These are phyloP conservation scores for Platycheirus rosarum DNA, from an alignment of 2,888 invertebrate genomes.

Conservation along the genomic window DNA sequence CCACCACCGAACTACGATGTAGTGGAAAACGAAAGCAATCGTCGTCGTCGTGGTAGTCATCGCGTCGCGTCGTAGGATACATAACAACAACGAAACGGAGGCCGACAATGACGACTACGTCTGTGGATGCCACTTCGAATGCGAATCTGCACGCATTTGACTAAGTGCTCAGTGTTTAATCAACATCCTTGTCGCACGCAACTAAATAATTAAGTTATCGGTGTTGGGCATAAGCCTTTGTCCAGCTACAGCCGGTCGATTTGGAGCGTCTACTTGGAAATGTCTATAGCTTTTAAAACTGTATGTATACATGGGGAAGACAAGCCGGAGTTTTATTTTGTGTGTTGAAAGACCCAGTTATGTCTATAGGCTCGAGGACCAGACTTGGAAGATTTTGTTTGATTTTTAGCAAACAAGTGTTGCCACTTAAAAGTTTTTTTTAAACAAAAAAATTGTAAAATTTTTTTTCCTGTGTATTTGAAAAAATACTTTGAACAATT, in stretches of 20 bases:
- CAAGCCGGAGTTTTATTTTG: slow-evolving; percentile 28
- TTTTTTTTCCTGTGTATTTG: no score
- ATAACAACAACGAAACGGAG: slow-evolving; percentile 6
- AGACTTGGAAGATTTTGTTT: slow-evolving; percentile 34
- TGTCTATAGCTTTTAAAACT: slow-evolving; percentile 30
- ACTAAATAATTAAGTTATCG: slow-evolving; percentile 77
- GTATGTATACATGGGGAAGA: slow-evolving; percentile 29
- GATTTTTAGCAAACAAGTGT: slow-evolving; percentile 19
- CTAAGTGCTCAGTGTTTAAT: slow-evolving; percentile 77
- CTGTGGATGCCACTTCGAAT: slow-evolving; percentile 64
- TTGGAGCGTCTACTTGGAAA: slow-evolving; percentile 19
- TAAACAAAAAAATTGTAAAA: no score
- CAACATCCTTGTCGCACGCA: slow-evolving; percentile 77
- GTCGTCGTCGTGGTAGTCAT: slow-evolving; percentile 16
- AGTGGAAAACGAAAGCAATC: slow-evolving; percentile 61
- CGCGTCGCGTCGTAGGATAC: slow-evolving; percentile 8
- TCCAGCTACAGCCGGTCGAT: slow-evolving; percentile 34
- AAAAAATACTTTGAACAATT: no score
- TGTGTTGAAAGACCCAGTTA: slow-evolving; percentile 42
- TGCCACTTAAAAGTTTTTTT: not conserved
- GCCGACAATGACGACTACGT: slow-evolving; percentile 35
- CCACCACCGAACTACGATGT: not conserved
- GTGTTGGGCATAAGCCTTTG: slow-evolving; percentile 61
- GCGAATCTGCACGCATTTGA: slow-evolving; percentile 76
- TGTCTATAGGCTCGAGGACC: slow-evolving; percentile 36